phyloP scores from a whole-genome alignment of 92 coral and sea anemone species.

The Umimayanthus chanpuru region DNA sequence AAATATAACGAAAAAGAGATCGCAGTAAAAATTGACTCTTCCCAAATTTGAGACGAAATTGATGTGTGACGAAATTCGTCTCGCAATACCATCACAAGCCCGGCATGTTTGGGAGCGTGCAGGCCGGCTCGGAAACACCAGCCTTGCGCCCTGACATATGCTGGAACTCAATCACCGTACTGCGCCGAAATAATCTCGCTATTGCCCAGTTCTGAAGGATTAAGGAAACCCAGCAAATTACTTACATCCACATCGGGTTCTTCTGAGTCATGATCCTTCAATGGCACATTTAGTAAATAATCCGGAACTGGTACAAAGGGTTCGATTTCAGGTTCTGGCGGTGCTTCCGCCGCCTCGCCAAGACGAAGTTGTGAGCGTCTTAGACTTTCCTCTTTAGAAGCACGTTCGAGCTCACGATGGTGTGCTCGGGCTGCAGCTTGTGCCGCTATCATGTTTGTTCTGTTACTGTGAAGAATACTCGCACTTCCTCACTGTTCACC shows the following conservation, averaged over 20 bases:
- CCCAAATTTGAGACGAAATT: constrained; percentile 9
- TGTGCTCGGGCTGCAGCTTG: constrained; percentile 89
- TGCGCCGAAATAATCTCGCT: constrained; percentile 32
- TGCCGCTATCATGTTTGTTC: constrained; percentile 93
- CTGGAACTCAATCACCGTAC: constrained; percentile 31
- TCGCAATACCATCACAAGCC: constrained; percentile 23
- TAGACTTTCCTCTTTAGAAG: constrained; percentile 65
- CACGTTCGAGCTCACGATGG: constrained; percentile 75
- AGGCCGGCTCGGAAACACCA: constrained; percentile 12
- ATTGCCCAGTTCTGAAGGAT: constrained; percentile 40
- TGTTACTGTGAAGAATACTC: constrained; percentile 80
- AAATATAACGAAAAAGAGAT: constrained; percentile 30
- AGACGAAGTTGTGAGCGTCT: constrained; percentile 73
- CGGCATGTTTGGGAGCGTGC: constrained; percentile 40
- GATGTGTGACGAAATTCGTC: constrained; percentile 24
- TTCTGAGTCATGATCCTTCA: constrained; percentile 87
- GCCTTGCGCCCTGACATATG: constrained; percentile 49
- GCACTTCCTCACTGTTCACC: constrained; percentile 82
- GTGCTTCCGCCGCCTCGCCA: constrained; percentile 53
- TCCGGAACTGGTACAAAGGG: constrained; percentile 72
- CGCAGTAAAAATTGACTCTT: constrained; percentile 31
- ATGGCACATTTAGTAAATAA: constrained; percentile 94
- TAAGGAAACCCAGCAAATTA: constrained; percentile 48
- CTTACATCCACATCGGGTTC: constrained; percentile 81
- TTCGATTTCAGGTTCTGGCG: constrained; percentile 64